Conservation (phyloP, 2,113 vertebrate genomes). For the Phyllostomus discolor region DNA sequence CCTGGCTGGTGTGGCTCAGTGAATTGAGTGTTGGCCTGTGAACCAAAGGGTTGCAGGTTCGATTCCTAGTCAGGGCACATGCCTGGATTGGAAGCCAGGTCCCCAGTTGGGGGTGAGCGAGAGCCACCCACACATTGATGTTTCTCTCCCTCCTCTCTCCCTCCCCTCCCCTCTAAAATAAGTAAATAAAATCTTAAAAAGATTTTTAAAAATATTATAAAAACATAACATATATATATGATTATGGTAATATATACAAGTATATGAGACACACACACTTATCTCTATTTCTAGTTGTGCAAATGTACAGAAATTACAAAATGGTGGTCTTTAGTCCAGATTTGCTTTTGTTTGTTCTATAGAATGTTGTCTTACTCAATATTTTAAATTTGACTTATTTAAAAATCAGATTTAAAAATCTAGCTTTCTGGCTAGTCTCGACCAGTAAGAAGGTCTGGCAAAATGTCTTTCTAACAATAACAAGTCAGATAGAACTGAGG, state of each 20-base stretch:
- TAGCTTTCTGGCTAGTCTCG: not conserved
- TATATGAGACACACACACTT: not conserved
- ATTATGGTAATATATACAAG: not conserved
- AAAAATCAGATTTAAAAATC: not conserved
- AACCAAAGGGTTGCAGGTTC: too few relatives aligned
- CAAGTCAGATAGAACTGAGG: not conserved
- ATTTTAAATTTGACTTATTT: slow-evolving; percentile 14
- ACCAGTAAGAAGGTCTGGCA: not conserved
- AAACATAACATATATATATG: not conserved
- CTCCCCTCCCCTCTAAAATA: too few relatives aligned
- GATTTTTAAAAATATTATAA: too few relatives aligned
- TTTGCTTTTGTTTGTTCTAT: slow-evolving; percentile 16
- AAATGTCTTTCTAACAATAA: not conserved
- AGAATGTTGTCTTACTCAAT: not conserved
- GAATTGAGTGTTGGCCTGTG: too few relatives aligned
- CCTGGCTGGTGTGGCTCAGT: too few relatives aligned
- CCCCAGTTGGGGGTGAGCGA: too few relatives aligned
- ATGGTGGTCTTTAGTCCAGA: not conserved
- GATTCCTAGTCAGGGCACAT: too few relatives aligned
- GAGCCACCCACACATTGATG: too few relatives aligned
- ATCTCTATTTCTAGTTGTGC: not conserved
- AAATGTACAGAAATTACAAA: not conserved
- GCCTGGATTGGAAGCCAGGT: too few relatives aligned
- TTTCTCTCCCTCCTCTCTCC: too few relatives aligned
- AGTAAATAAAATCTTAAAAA: too few relatives aligned